These are phyloP conservation scores for Pyrochroa serraticornis DNA, from an alignment of 2,888 invertebrate genomes.

Conservation along the genomic window DNA sequence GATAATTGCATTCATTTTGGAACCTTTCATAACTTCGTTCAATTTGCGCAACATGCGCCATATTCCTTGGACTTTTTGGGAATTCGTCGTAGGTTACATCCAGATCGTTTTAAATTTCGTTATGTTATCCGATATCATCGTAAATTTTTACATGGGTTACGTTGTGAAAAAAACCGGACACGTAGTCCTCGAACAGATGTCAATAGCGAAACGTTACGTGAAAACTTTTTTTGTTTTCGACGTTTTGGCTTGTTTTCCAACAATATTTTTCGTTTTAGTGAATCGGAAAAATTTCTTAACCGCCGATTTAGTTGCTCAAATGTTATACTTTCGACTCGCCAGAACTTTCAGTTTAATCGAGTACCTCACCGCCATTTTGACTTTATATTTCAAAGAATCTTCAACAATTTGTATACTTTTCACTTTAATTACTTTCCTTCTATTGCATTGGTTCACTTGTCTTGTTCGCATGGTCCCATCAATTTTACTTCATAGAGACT, in stretches of 20 bases:
- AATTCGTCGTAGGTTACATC: no score
- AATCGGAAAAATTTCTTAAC: background rate
- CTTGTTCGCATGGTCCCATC: no score
- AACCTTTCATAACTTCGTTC: no score
- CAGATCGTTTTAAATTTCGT: background rate
- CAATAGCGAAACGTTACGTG: conserved; percentile 19
- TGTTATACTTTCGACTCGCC: background rate
- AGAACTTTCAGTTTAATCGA: background rate
- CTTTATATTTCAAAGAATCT: background rate
- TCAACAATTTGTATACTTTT: background rate
- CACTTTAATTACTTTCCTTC: background rate
- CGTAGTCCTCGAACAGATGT: conserved; percentile 10
- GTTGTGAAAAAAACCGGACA: conserved; percentile 15
- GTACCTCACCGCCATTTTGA: background rate
- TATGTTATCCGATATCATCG: conserved; percentile 18
- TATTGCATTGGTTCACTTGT: background rate
- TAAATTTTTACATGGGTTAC: conserved; percentile 31
- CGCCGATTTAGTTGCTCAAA: background rate
- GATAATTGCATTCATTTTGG: no score
- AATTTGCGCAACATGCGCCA: no score
- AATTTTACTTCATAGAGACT: no score
- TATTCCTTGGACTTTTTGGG: no score
- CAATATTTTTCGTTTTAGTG: no score
- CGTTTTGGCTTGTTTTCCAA: background rate
- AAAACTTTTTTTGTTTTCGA: conserved; percentile 14